Evolutionary conservation across 1,140 invertebrate species (phyloP).

Genomic region (Drosophila funebris): DNA sequence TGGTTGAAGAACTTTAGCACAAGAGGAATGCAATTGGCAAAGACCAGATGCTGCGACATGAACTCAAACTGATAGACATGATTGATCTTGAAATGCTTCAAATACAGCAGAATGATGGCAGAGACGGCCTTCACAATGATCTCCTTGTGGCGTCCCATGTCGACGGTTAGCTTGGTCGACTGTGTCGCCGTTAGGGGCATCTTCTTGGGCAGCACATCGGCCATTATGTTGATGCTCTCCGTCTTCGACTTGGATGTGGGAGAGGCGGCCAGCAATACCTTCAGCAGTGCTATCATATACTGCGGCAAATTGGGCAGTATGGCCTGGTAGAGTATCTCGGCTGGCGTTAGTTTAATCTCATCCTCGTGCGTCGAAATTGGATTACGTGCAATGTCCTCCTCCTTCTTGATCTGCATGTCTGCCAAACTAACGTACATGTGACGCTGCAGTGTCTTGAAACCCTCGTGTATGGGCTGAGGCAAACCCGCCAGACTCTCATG

Average conservation of each 20-base stretch:
- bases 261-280: conserved; percentile 98
- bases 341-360: conserved; percentile 90
- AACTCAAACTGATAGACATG: conserved; percentile 99
- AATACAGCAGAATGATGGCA: conserved; percentile 94
- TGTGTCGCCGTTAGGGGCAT: conserved; percentile 99
- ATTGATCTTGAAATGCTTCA: conserved; percentile 99
- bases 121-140: conserved; percentile 99
- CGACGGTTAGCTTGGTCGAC: conserved; percentile 97
- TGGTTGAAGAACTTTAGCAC: conserved; percentile 99
- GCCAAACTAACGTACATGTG: conserved; percentile 93
- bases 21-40: conserved; percentile 99
- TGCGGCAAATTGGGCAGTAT: conserved; percentile 97
- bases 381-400: conserved; percentile 92
- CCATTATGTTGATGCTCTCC: conserved; percentile 99
- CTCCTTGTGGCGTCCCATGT: conserved; percentile 99
- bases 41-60: conserved; percentile 99
- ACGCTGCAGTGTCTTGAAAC: conserved; percentile 94
- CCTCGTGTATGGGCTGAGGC: conserved; percentile 97
- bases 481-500: conserved; percentile 94
- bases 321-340: conserved; percentile 95
- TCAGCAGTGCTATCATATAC: conserved; percentile 98
- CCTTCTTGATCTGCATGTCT: conserved; percentile 92
- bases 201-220: conserved; percentile 97
- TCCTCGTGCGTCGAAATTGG: conserved; percentile 91
- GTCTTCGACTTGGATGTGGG: conserved; percentile 99